Percentiles rank a stretch among this genome's conserved stretches.
Conservation (phyloP, 2,888 invertebrate genomes). For the Tinea trinotella region DNA sequence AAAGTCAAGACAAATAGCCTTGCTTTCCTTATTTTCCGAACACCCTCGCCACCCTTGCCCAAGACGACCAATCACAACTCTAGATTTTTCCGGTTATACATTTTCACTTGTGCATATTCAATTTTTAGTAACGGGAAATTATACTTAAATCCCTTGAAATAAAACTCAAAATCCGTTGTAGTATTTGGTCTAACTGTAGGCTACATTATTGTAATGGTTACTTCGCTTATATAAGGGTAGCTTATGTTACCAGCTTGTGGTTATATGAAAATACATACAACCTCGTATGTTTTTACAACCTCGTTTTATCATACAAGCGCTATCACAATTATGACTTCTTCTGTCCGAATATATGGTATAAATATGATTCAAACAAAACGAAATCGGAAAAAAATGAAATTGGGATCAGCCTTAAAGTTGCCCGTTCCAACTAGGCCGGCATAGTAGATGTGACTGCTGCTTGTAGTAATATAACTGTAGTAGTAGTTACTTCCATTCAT, state of each 20-base stretch:
- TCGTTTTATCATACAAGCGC: no score
- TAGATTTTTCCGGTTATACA: not conserved
- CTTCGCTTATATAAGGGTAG: not conserved
- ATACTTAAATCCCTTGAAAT: not conserved
- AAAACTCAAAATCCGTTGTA: not conserved
- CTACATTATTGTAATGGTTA: not conserved
- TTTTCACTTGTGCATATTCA: not conserved
- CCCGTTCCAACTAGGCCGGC: no score
- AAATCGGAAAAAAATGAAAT: no score
- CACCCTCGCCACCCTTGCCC: not conserved
- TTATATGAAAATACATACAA: not conserved
- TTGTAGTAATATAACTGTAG: no score
- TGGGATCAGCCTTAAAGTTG: no score
- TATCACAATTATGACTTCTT: no score
- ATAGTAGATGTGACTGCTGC: no score
- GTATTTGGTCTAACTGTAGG: not conserved
- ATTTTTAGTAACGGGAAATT: not conserved
- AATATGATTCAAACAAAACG: no score
- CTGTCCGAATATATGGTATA: no score
- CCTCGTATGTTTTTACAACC: no score
- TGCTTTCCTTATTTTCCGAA: conserved; percentile 6
- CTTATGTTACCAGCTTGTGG: not conserved
- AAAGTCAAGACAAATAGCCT: not conserved
- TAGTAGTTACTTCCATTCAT: no score
- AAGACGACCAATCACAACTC: conserved; percentile 7